phyloP scores from a whole-genome alignment of 2,113 vertebrate species.

The Dendropsophus ebraccatus region DNA sequence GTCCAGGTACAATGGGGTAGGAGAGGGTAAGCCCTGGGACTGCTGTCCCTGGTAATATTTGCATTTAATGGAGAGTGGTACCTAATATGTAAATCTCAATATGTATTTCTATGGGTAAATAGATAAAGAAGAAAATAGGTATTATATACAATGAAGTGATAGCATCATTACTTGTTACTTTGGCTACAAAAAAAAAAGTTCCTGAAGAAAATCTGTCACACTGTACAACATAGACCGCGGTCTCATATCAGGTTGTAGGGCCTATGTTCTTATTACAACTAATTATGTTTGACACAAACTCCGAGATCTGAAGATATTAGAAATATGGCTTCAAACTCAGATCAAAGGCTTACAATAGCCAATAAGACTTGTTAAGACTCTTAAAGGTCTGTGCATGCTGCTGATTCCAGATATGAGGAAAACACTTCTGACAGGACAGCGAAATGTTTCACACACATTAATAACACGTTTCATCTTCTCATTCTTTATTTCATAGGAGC shows the following conservation, averaged over 20 bases:
- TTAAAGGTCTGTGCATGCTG: constrained; percentile 9
- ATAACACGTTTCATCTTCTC: constrained; percentile 3
- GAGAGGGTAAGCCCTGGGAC: too few relatives aligned
- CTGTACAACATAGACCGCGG: not conserved
- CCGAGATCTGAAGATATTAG: constrained; percentile 40
- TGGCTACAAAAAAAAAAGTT: not conserved
- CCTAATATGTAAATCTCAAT: too few relatives aligned
- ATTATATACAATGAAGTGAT: not conserved
- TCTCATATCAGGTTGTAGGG: constrained; percentile 9
- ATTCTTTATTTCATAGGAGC: not conserved
- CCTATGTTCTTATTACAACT: constrained; percentile 42
- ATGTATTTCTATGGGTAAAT: too few relatives aligned
- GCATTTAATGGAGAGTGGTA: too few relatives aligned
- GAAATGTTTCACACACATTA: not conserved
- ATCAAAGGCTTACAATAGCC: constrained; percentile 45
- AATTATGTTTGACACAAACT: constrained; percentile 49
- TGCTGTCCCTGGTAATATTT: too few relatives aligned
- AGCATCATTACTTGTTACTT: not conserved
- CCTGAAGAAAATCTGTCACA: not conserved
- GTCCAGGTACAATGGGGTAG: too few relatives aligned
- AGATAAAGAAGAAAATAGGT: not conserved
- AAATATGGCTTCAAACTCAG: constrained; percentile 37
- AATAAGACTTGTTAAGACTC: constrained; percentile 29
- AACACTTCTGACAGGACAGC: not conserved
- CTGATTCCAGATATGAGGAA: constrained; percentile 2